A percentile compares a stretch with the other conserved stretches of the same genome.
Evolutionary conservation across 2,113 vertebrate genomes (phyloP).

Genomic region (Gadus chalcogrammus): DNA sequence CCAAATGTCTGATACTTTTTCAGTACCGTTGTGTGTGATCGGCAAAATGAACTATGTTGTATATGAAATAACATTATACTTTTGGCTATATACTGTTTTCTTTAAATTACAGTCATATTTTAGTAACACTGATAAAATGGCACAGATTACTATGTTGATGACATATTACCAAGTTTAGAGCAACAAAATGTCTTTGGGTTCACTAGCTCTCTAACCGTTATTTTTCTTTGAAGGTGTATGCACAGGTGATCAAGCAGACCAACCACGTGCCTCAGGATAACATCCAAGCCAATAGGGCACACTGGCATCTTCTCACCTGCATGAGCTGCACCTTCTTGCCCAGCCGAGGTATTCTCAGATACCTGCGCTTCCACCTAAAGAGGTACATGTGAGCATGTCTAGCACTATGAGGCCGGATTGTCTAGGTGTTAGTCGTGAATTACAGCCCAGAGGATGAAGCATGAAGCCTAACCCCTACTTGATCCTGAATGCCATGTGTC

Average conservation of each 20-base stretch:
- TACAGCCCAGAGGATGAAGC: too few relatives aligned
- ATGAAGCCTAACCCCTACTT: too few relatives aligned
- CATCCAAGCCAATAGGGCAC: constrained; percentile 82
- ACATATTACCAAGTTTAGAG: too few relatives aligned
- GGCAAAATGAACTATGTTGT: too few relatives aligned
- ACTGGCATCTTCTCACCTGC: constrained; percentile 89
- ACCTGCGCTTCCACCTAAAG: constrained; percentile 89
- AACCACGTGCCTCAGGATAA: constrained; percentile 90
- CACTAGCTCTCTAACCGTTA: not conserved
- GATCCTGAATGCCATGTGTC: too few relatives aligned
- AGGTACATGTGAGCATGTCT: constrained; percentile 64
- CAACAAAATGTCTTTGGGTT: too few relatives aligned
- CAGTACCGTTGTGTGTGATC: too few relatives aligned
- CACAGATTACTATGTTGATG: too few relatives aligned
- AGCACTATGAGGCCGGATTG: not conserved
- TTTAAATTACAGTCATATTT: not conserved
- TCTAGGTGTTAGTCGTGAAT: too few relatives aligned
- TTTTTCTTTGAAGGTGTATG: constrained; percentile 74
- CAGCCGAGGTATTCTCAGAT: constrained; percentile 85
- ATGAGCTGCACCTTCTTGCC: constrained; percentile 92
- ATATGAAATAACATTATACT: too few relatives aligned
- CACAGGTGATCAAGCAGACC: constrained; percentile 93
- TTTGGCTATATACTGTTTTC: not conserved
- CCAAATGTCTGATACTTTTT: too few relatives aligned
- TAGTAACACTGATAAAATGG: too few relatives aligned